Conservation (phyloP, 2,797 vertebrate genomes). For the Sebastes cheni region DNA sequence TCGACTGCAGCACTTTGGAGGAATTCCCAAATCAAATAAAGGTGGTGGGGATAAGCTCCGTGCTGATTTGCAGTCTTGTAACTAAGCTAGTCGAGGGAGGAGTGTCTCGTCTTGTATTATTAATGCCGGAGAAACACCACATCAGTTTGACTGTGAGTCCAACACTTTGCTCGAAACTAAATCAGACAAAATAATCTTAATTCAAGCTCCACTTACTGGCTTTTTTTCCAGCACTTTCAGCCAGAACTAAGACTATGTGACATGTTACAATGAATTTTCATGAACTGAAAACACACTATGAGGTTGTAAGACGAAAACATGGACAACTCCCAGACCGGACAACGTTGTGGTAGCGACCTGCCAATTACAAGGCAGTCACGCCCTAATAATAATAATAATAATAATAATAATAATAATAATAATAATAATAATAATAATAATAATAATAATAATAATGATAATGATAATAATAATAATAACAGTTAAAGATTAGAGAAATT, state of each 20-base stretch:
- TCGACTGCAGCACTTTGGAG: conserved; percentile 3
- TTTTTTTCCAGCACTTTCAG: not conserved
- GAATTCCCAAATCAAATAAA: conserved; percentile 35
- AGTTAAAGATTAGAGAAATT: too few species aligned
- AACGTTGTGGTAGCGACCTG: too few species aligned
- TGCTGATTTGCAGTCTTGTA: not conserved
- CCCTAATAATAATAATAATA: too few species aligned
- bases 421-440: too few species aligned
- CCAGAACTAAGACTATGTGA: not conserved
- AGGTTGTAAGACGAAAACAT: too few species aligned
- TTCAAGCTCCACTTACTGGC: not conserved
- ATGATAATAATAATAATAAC: too few species aligned
- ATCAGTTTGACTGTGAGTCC: not conserved
- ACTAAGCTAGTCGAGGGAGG: not conserved
- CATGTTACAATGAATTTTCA: too few species aligned
- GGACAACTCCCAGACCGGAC: too few species aligned
- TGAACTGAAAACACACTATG: too few species aligned
- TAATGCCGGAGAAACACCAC: not conserved
- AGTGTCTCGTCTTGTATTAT: not conserved
- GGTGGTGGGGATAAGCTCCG: not conserved
- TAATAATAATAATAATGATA: too few species aligned
- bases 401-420: too few species aligned
- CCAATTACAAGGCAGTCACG: too few species aligned
- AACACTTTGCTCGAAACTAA: not conserved
- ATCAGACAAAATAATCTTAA: not conserved